These are phyloP conservation scores for Drosophila tropicalis DNA, from an alignment of 1,140 invertebrate species.

Conservation along the genomic window DNA sequence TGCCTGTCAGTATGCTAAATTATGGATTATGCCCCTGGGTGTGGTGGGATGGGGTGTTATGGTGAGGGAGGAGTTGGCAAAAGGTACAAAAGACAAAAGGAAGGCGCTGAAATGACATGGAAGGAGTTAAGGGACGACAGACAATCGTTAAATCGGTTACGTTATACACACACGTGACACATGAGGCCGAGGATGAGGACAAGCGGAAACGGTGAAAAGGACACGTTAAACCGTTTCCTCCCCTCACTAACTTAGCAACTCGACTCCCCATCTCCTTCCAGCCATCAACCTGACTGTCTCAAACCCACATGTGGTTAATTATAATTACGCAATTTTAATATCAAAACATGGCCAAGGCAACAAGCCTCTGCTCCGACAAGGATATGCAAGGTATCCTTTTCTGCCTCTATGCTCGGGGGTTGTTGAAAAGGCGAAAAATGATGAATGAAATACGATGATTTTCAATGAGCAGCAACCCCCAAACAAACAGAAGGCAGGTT, in stretches of 20 bases:
- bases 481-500: conserved; percentile 39
- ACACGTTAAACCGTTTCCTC: conserved; percentile 60
- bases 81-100: neutral
- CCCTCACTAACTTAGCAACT: neutral
- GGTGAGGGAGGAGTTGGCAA: neutral
- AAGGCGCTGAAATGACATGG: neutral
- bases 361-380: conserved; percentile 31
- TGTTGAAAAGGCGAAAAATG: conserved; percentile 80
- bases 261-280: neutral
- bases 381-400: conserved; percentile 50
- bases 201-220: conserved; percentile 65
- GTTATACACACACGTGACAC: conserved; percentile 45
- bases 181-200: conserved; percentile 22
- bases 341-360: conserved; percentile 63
- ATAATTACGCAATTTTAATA: conserved; percentile 83
- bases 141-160: conserved; percentile 75
- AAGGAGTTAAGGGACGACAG: conserved; percentile 2
- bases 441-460: conserved; percentile 82
- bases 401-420: conserved; percentile 48
- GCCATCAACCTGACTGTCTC: conserved; percentile 4
- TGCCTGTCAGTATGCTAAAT: conserved; percentile 72
- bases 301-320: conserved; percentile 81
- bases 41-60: conserved; percentile 36
- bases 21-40: conserved; percentile 80
- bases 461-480: conserved; percentile 62